Evolutionary conservation across 2,113 vertebrate species (phyloP), one percentile per base, ranked within the genome.

Genomic region (Neodon shergylaensis): DNA sequence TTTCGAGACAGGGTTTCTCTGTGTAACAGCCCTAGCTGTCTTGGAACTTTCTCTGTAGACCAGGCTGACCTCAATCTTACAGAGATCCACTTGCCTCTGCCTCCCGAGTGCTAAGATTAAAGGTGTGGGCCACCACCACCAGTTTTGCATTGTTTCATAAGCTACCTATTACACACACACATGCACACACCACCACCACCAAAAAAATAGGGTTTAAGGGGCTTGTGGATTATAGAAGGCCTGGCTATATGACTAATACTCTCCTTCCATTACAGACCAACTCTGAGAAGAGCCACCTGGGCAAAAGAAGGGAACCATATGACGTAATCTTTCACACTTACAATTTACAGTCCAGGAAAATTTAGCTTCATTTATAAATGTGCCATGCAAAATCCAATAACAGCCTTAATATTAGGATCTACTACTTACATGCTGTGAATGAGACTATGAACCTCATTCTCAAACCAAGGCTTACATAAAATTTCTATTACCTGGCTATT

Each of bases 281-380:
- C 52, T 92, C 44, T 79, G 39, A 95, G 22, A 36, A 17, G 33
- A 78, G 66, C 47, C 79, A 70, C 10, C 11, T 0, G 10, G 74
- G 44, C 82, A 33, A 49, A 72, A 81, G 74, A 96, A 6, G n/a
- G 73, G 65, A 88, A 74, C 58, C n/a, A 44, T 16, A 72, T 7
- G 66, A 91, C 52, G 77, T 19, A n/a, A 81, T 70, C 77, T 22
- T 94, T 54, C 93, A 95, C 78, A 92, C 44, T 74, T 44, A 36
- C 28, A 68, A 88, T 74, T 87, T 83, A 63, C 79, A 84, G 42
- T 76, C 65, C 78, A 87, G 83, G 39, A 96, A 58, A 89, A 86
- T 2, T 49, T 78, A 89, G 86, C 63, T 72, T 78, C 86, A 91
- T 36, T 70, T 68, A 36, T 74, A 21, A 49, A 44, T 36, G 63